Percentiles rank a stretch among this genome's conserved stretches.
Conservation (phyloP, 2,797 vertebrate species). For the Chromis chromis region DNA sequence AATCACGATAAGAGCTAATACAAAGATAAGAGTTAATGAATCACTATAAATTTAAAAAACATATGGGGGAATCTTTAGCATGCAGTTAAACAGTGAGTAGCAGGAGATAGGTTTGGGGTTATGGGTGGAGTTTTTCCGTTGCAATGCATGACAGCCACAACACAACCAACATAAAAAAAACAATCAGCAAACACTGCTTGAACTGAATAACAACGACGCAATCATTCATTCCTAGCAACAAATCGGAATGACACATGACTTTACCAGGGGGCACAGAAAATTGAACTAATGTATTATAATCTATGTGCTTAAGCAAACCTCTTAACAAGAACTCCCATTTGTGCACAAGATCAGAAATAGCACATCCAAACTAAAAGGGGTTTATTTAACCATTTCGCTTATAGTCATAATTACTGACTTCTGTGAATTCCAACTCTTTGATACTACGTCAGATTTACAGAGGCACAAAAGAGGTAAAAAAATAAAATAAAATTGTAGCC, state of each 20-base stretch:
- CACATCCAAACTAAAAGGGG: neutral
- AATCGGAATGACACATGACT: neutral
- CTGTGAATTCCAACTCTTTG: neutral
- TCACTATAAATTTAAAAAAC: neutral
- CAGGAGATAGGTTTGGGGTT: neutral
- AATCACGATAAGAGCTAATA: conserved; percentile 13
- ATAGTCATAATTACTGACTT: neutral
- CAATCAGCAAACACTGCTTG: neutral
- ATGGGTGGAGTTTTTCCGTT: neutral
- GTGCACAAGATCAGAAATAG: conserved; percentile 5
- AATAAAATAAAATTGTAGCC: too few species aligned
- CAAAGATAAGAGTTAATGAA: conserved; percentile 7
- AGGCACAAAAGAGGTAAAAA: neutral
- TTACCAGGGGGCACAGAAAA: neutral
- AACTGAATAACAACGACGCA: neutral
- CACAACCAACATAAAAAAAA: too few species aligned
- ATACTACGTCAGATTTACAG: neutral
- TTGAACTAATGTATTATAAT: neutral
- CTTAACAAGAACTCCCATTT: neutral
- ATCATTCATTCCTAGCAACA: neutral
- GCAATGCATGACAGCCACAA: neutral
- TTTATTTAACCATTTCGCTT: neutral
- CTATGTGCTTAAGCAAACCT: neutral
- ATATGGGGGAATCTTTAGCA: neutral
- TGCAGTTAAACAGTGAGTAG: neutral